Conservation (phyloP, 2,797 vertebrate species). For the Monodelphis domestica region DNA sequence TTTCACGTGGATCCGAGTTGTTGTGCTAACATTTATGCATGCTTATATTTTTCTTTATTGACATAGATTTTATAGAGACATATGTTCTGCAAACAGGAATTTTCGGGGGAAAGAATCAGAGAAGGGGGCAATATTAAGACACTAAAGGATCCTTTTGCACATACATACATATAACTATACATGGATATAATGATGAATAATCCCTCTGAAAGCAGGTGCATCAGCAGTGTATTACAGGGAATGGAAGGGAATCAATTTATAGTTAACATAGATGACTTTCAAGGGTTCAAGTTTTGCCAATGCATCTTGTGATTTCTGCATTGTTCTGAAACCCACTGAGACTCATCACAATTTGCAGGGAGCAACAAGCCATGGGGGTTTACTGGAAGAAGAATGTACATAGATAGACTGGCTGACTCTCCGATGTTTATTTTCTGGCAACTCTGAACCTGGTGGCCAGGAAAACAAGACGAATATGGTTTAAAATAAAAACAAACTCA, state of each 20-base stretch:
- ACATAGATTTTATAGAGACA: not conserved
- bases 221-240: not conserved
- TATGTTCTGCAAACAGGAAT: not conserved
- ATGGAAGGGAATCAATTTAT: constrained; percentile 3
- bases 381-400: constrained; percentile 57
- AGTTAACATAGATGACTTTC: constrained; percentile 8
- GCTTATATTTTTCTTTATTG: not conserved
- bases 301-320: constrained; percentile 71
- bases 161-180: not conserved
- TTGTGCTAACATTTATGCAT: constrained; percentile 1
- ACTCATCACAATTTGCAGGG: constrained; percentile 62
- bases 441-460: constrained; percentile 69
- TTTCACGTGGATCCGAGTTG: not conserved
- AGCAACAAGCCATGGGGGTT: constrained; percentile 70
- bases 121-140: not conserved
- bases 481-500: constrained; percentile 57
- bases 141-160: not conserved
- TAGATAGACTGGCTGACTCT: constrained; percentile 21
- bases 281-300: constrained; percentile 63
- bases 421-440: constrained; percentile 77
- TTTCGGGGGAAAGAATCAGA: not conserved
- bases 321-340: constrained; percentile 35
- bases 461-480: constrained; percentile 60
- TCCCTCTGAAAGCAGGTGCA: too few relatives aligned
- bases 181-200: not conserved